Conservation (phyloP, 2,888 invertebrate genomes). For the Odontocolon sp. region DNA sequence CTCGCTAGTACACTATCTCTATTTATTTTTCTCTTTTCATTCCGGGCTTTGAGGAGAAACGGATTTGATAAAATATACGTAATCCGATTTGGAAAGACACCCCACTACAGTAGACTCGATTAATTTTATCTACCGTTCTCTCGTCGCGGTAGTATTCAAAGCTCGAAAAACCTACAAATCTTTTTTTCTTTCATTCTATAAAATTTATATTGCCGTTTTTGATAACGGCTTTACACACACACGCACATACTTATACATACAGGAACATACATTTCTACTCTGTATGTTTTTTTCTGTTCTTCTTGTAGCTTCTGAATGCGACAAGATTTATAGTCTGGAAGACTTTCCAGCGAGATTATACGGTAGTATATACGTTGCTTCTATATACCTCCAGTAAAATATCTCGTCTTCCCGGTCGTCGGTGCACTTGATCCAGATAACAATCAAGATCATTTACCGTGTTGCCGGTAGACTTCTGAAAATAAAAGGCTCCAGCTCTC, state of each 20-base stretch:
- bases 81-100: conserved; percentile 35
- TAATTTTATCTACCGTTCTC: conserved; percentile 50
- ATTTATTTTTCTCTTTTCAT: conserved; percentile 6
- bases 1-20: background rate
- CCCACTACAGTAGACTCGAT: conserved; percentile 43
- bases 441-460: conserved; percentile 28
- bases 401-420: conserved; percentile 1
- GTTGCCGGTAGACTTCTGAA: conserved; percentile 20
- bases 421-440: conserved; percentile 43
- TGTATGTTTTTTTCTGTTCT: background rate
- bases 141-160: conserved; percentile 60
- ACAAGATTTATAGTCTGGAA: conserved; percentile 23
- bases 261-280: background rate
- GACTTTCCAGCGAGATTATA: conserved; percentile 8
- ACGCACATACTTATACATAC: background rate
- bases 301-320: conserved; percentile 32
- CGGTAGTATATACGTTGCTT: background rate
- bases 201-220: conserved; percentile 6
- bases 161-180: background rate
- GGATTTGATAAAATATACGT: conserved; percentile 28
- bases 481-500: background rate
- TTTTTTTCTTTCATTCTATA: background rate
- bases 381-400: background rate
- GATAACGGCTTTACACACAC: background rate
- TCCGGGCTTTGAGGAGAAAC: background rate